These are phyloP conservation scores for Pterobdella sp. DNA, from an alignment of 2,888 invertebrate genomes.

Conservation along the genomic window DNA sequence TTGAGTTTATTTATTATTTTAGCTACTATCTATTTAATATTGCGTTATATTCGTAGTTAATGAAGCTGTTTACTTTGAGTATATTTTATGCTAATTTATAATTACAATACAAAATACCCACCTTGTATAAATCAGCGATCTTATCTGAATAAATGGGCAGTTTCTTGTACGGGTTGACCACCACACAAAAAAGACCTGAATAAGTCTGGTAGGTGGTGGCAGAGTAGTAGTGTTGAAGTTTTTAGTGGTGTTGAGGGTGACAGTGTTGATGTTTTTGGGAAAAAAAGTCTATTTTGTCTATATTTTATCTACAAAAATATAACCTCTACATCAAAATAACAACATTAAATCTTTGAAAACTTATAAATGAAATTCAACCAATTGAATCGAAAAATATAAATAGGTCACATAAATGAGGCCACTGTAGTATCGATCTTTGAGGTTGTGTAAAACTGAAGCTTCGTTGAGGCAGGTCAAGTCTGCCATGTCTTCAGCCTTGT, in stretches of 20 bases:
- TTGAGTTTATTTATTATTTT: too few relatives aligned
- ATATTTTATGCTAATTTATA: too few relatives aligned
- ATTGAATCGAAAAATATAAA: too few relatives aligned
- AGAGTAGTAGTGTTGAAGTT: not conserved
- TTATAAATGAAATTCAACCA: not conserved
- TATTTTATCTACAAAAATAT: too few relatives aligned
- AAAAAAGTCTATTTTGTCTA: too few relatives aligned
- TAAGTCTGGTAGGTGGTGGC: conserved; percentile 69
- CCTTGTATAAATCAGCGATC: conserved; percentile 95
- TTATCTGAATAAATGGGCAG: conserved; percentile 98
- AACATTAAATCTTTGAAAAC: not conserved
- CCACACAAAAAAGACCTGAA: conserved; percentile 99
- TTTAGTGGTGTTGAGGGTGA: too few relatives aligned
- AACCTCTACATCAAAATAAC: not conserved
- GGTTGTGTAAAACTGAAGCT: conserved; percentile 95
- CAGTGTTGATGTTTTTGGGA: too few relatives aligned
- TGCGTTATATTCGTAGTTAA: too few relatives aligned
- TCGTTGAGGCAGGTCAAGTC: conserved; percentile 98
- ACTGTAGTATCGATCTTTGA: conserved; percentile 98
- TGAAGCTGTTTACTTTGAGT: too few relatives aligned
- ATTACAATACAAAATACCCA: too few relatives aligned
- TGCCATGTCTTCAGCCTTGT: conserved; percentile 99
- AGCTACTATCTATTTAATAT: too few relatives aligned
- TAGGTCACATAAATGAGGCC: conserved; percentile 96
- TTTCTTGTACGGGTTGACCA: conserved; percentile 97